Conservation (phyloP, 2,113 vertebrate species). For the Uria aalge region DNA sequence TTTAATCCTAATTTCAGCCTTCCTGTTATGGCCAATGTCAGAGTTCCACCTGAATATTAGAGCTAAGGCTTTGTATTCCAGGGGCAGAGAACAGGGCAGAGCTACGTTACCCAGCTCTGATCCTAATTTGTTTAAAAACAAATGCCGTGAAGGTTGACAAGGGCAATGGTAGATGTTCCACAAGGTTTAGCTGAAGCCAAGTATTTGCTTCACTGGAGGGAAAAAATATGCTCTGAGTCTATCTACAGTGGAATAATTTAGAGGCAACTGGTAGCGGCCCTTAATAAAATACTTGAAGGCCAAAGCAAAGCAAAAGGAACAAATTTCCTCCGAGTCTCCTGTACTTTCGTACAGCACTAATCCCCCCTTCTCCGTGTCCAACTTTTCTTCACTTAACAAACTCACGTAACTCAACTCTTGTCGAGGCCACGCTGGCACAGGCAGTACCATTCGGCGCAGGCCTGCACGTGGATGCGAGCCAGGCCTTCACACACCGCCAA, state of each 20-base stretch:
- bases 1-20: background rate
- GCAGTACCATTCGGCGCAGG: constrained; percentile 7
- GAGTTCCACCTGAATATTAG: background rate
- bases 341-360: background rate
- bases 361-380: background rate
- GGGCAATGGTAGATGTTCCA: background rate
- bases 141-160: background rate
- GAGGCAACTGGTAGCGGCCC: background rate
- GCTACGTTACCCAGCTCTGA: background rate
- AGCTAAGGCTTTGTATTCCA: background rate
- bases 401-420: constrained; percentile 31
- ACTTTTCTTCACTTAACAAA: constrained; percentile 32
- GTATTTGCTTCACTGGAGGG: background rate
- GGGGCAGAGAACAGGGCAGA: background rate
- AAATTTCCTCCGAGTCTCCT: background rate
- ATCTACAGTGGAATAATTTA: background rate
- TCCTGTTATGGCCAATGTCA: background rate
- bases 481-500: background rate
- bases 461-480: constrained; percentile 2
- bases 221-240: background rate
- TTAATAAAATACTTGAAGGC: background rate
- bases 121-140: background rate
- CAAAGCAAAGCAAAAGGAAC: background rate
- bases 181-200: background rate
- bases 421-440: constrained; percentile 11